Conservation (phyloP, 2,797 vertebrate genomes). For the Dendrocincla fuliginosa region DNA sequence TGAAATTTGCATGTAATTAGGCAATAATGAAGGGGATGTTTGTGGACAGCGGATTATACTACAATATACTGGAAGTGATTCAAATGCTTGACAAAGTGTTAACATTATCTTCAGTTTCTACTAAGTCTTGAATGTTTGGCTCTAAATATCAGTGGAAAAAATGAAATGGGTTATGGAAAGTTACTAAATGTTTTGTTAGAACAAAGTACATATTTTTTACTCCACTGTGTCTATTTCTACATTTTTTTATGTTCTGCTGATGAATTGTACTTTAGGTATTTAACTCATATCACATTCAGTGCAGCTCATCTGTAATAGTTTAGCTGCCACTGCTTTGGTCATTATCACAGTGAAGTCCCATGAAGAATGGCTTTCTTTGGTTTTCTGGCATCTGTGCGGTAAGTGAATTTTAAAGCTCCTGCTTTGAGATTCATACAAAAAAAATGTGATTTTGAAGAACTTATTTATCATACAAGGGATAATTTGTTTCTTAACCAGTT, state of each 20-base stretch:
- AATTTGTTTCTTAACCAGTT: conserved; percentile 67
- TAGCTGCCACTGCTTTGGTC: conserved; percentile 49
- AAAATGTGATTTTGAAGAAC: conserved; percentile 59
- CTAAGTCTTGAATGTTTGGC: conserved; percentile 77
- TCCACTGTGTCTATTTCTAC: neutral
- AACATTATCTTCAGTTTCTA: conserved; percentile 82
- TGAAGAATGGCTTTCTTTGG: conserved; percentile 44
- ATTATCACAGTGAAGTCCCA: conserved; percentile 67
- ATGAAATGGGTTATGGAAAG: conserved; percentile 65
- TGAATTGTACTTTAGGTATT: conserved; percentile 48
- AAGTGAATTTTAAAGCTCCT: conserved; percentile 74
- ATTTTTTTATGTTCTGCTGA: conserved; percentile 39
- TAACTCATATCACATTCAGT: conserved; percentile 39
- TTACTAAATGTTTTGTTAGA: conserved; percentile 70
- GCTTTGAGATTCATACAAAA: conserved; percentile 65
- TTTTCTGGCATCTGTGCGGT: conserved; percentile 64
- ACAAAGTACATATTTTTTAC: conserved; percentile 35
- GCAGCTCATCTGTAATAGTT: conserved; percentile 29
- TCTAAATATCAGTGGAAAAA: conserved; percentile 66
- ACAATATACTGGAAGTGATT: conserved; percentile 83
- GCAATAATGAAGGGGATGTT: conserved; percentile 94
- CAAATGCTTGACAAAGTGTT: conserved; percentile 85
- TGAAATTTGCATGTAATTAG: conserved; percentile 99
- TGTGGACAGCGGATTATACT: conserved; percentile 91
- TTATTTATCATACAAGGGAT: conserved; percentile 71